Evolutionary conservation across 1,140 invertebrate genomes (phyloP).

Genomic region (Cheumatopsyche charites): DNA sequence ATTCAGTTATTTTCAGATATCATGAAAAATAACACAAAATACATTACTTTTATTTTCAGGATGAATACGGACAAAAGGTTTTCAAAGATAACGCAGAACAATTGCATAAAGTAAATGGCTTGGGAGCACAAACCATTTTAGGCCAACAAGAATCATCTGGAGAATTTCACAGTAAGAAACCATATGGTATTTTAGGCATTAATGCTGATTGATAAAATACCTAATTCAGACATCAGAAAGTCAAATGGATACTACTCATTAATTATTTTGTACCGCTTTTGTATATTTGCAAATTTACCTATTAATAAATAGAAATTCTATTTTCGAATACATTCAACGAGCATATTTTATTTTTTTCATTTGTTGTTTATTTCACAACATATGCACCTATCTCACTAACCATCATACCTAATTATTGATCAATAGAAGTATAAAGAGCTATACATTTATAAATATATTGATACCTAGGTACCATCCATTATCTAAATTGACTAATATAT

Average conservation of each 20-base stretch:
- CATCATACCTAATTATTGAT: too few species aligned
- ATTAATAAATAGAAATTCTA: too few species aligned
- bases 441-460: too few species aligned
- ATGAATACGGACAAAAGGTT: constrained; percentile 63
- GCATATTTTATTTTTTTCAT: too few species aligned
- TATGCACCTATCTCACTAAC: too few species aligned
- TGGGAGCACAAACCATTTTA: constrained; percentile 63
- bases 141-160: constrained; percentile 64
- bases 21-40: constrained; percentile 8
- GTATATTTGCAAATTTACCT: neutral
- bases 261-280: constrained; percentile 3
- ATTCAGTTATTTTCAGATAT: neutral
- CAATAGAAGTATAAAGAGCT: too few species aligned
- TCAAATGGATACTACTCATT: neutral
- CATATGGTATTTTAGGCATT: constrained; percentile 56
- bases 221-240: neutral
- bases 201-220: constrained; percentile 17
- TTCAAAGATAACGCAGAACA: constrained; percentile 61
- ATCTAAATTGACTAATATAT: too few species aligned
- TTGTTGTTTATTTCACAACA: too few species aligned
- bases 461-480: too few species aligned
- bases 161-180: constrained; percentile 58
- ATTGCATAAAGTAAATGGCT: constrained; percentile 63
- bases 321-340: too few species aligned
- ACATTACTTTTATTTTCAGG: constrained; percentile 50